A percentile compares a stretch with the other conserved stretches of the same genome.
These are phyloP conservation scores for Trypoxylus dichotomus DNA, from an alignment of 1,140 invertebrate species.

Conservation along the genomic window DNA sequence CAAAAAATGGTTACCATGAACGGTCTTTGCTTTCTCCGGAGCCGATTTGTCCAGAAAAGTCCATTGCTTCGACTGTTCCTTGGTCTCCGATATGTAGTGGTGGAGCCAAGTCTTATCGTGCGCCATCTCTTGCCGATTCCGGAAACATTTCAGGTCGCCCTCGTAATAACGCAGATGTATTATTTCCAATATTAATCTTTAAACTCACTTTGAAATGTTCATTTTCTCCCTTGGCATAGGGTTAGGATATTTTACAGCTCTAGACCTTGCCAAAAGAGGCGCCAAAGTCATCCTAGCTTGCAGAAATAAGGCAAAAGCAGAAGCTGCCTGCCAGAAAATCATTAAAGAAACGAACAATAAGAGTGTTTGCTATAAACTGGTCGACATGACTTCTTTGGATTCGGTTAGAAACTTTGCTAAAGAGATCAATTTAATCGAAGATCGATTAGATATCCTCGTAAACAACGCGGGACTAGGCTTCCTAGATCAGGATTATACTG, in stretches of 20 bases:
- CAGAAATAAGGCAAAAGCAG: conserved; percentile 67
- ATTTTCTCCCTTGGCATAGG: conserved; percentile 47
- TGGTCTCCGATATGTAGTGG: no score
- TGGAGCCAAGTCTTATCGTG: no score
- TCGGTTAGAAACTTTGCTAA: conserved; percentile 64
- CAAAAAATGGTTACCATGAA: no score
- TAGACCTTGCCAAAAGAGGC: conserved; percentile 66
- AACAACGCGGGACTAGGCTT: conserved; percentile 74
- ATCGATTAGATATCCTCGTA: conserved; percentile 73
- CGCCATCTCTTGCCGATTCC: no score
- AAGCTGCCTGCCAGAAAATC: conserved; percentile 64
- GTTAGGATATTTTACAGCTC: conserved; percentile 71
- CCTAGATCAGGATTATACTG: conserved; percentile 55
- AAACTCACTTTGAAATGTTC: not conserved
- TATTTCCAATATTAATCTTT: not conserved
- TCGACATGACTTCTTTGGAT: conserved; percentile 64
- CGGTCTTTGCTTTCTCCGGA: no score
- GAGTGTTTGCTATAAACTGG: conserved; percentile 61
- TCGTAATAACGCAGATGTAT: no score
- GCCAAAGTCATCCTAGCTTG: conserved; percentile 72
- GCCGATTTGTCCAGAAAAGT: no score
- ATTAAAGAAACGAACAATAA: conserved; percentile 55
- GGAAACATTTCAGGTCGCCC: no score
- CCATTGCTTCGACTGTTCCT: no score
- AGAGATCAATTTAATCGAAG: conserved; percentile 65